Conservation (phyloP, 2,797 vertebrate species). For the Melanotaenia parkinsoni region DNA sequence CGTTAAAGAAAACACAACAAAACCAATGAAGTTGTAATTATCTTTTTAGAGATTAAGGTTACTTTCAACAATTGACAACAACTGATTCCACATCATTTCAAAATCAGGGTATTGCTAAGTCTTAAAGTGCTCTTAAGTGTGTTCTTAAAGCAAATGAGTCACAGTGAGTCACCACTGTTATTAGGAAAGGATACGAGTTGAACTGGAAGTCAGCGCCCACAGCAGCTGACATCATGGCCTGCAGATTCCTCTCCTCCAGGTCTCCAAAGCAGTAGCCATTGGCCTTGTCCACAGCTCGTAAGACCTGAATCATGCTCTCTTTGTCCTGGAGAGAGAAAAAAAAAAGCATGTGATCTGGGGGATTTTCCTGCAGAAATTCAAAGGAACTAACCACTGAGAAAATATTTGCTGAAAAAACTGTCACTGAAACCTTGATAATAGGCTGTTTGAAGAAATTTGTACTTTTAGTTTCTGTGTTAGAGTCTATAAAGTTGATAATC, state of each 20-base stretch:
- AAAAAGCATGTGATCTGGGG: conserved; percentile 22
- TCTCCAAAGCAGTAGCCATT: conserved; percentile 95
- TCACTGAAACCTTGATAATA: background rate
- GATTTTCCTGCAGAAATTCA: conserved; percentile 16
- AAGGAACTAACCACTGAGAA: conserved; percentile 15
- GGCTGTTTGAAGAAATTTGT: background rate
- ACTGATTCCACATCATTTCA: background rate
- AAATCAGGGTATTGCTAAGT: background rate
- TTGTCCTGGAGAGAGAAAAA: conserved; percentile 85
- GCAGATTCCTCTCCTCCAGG: conserved; percentile 89
- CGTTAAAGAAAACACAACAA: conserved; percentile 84
- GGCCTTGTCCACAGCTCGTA: conserved; percentile 94
- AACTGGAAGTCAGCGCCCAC: conserved; percentile 97
- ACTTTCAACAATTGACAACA: background rate
- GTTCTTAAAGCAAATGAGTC: conserved; percentile 62
- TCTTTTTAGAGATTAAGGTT: background rate
- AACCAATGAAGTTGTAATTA: background rate
- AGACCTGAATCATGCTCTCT: conserved; percentile 89
- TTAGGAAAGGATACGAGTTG: conserved; percentile 91
- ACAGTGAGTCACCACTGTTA: conserved; percentile 59
- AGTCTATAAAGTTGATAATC: background rate
- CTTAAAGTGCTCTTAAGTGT: conserved; percentile 33
- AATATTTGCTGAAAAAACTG: background rate
- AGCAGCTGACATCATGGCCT: conserved; percentile 94
- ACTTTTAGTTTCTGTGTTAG: background rate